Conservation (phyloP, 2,888 invertebrate species). For the Litoditis marina region DNA sequence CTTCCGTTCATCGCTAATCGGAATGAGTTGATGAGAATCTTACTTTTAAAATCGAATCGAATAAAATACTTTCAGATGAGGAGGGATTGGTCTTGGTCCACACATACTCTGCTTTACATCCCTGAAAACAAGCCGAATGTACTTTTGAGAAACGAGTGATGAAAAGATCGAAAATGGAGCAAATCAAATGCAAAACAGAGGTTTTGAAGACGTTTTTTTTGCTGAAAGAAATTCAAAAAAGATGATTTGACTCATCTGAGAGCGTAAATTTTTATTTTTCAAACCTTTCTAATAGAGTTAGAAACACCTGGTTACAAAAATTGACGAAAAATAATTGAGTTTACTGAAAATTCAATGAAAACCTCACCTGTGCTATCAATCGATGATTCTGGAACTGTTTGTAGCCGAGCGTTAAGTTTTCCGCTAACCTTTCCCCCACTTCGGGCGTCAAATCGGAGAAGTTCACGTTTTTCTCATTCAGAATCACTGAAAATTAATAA, state of each 20-base stretch:
- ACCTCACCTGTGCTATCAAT: constrained; percentile 49
- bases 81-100: constrained; percentile 56
- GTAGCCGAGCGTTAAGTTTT: constrained; percentile 54
- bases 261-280: too few relatives aligned
- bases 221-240: neutral
- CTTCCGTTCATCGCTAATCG: too few relatives aligned
- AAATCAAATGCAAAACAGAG: too few relatives aligned
- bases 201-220: constrained; percentile 1
- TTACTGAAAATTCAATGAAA: too few relatives aligned
- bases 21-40: too few relatives aligned
- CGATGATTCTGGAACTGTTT: constrained; percentile 58
- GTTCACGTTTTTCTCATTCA: constrained; percentile 59
- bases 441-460: constrained; percentile 40
- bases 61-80: constrained; percentile 41
- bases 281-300: too few relatives aligned
- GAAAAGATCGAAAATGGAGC: too few relatives aligned
- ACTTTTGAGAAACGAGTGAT: neutral
- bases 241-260: too few relatives aligned
- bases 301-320: too few relatives aligned
- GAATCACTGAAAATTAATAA: constrained; percentile 50
- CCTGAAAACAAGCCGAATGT: constrained; percentile 27
- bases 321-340: neutral
- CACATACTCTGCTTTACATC: constrained; percentile 60
- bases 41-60: constrained; percentile 58
- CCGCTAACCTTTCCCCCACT: constrained; percentile 51